Base-by-base conservation (phyloP, 2,113 vertebrate species). In the Marmota monax region DNA sequence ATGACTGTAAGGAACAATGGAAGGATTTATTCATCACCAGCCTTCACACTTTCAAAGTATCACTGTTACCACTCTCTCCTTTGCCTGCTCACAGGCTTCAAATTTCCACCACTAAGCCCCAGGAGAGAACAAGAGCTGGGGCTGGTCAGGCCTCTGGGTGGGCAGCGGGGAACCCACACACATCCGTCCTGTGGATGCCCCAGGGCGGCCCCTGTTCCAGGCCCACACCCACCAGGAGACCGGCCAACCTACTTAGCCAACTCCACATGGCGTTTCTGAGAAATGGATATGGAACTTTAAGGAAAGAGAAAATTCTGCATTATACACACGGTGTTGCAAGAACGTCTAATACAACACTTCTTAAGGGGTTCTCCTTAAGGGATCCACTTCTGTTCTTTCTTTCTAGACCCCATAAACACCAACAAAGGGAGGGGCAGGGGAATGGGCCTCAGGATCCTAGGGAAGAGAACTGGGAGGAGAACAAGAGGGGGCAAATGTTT, bases 131-230 rank as follows among this genome's bases (percentile, higher is more conserved):
- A 27, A 23, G 51, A n/a, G 48, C 51, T 1, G 20, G 4, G n/a
- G 48, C 12, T 2, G 18, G 2, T 2, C 4, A 61, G 72, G 13
- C 2, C 12, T 82, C 84, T 2, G 0, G 34, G 1, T 7, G 42
- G 17, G 45, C 76, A 70, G 10, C n/a, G 3, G 53, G 58, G 69
- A 48, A 42, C 3, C 14, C 34, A 32, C 0, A 1, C 3, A 9
- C 8, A 17, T 1, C 7, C 11, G 1, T 65, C 20, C 73, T 76
- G 27, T 10, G 29, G 34, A 14, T 61, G 22, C 20, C 27, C 22
- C 17, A n/a, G 58, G 87, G 22, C 25, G 72, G 45, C 51, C 58
- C 51, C 58, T n/a, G 18, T 42, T 56, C 58, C 73, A 58, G 56
- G 34, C 9, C 53, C 84, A 48, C 48, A 65, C 34, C 56, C 39